phyloP scores from a whole-genome alignment of 53 echinoderm and acorn worm genomes.

The Echinarachnius parma region DNA sequence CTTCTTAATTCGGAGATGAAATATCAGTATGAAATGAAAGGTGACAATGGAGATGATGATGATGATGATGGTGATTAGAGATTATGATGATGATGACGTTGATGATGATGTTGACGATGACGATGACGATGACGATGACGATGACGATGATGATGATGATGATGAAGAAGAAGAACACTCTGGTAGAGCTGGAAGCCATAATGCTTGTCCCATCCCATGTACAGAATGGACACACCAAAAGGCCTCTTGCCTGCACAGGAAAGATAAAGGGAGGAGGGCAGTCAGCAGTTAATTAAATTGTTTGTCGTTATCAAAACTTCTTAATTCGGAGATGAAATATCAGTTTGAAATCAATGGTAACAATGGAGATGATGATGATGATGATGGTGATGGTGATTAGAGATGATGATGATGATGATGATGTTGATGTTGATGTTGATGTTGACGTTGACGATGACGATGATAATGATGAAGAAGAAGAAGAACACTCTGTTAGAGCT shows the following conservation, averaged over 20 bases:
- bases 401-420: too few relatives aligned
- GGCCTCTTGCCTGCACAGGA: constrained; percentile 79
- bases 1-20: too few relatives aligned
- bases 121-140: constrained; percentile 1
- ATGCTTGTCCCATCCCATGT: constrained; percentile 99
- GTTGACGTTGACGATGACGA: not conserved
- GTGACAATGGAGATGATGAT: too few relatives aligned
- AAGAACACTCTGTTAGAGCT: constrained; percentile 96
- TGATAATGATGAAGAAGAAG: not conserved
- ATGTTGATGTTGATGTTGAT: not conserved
- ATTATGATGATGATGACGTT: too few relatives aligned
- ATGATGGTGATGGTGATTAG: too few relatives aligned
- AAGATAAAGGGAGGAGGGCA: not conserved
- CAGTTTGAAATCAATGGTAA: not conserved
- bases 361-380: too few relatives aligned
- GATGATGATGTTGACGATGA: too few relatives aligned
- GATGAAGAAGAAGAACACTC: constrained; percentile 74
- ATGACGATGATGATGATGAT: constrained; percentile 1
- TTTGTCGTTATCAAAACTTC: too few relatives aligned
- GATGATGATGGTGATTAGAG: too few relatives aligned
- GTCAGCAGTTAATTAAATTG: not conserved
- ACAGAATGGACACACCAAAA: constrained; percentile 96
- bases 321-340: too few relatives aligned
- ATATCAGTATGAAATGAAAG: not conserved
- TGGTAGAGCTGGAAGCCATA: constrained; percentile 98